Evolutionary conservation across 2,888 invertebrate species (phyloP).

Genomic region (Nebria salina): DNA sequence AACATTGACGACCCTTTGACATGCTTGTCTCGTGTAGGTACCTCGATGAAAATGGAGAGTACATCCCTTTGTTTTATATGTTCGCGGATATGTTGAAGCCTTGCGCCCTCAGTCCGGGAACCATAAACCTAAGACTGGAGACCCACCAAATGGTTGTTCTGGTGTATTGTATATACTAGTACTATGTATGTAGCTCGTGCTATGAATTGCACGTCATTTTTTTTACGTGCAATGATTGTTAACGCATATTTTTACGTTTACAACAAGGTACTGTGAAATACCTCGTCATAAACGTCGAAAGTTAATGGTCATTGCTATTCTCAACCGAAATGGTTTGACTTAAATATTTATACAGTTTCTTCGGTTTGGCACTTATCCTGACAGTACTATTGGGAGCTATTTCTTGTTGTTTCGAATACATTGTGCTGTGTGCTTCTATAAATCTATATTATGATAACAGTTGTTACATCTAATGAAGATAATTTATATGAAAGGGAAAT

Average conservation of each 20-base stretch:
- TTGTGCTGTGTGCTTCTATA: too few relatives aligned
- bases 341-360: not conserved
- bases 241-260: slow-evolving; percentile 12
- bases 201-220: slow-evolving; percentile 34
- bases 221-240: slow-evolving; percentile 40
- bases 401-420: not conserved
- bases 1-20: not conserved
- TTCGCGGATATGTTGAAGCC: slow-evolving; percentile 8
- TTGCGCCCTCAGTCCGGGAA: slow-evolving; percentile 11
- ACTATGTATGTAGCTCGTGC: slow-evolving; percentile 31
- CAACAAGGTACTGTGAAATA: not conserved
- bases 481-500: too few relatives aligned
- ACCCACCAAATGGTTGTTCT: slow-evolving; percentile 42
- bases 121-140: slow-evolving; percentile 28
- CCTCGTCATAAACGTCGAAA: not conserved
- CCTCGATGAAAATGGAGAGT: not conserved
- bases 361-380: not conserved
- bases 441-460: too few relatives aligned
- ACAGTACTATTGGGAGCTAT: not conserved
- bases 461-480: too few relatives aligned
- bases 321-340: not conserved
- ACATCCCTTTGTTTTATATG: slow-evolving; percentile 6
- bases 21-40: not conserved
- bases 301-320: not conserved
- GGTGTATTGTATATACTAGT: slow-evolving; percentile 41